A percentile compares a stretch with the other conserved stretches of the same genome.
phyloP scores from a whole-genome alignment of 2,888 invertebrate species.

The Trissoscelio sp. region DNA sequence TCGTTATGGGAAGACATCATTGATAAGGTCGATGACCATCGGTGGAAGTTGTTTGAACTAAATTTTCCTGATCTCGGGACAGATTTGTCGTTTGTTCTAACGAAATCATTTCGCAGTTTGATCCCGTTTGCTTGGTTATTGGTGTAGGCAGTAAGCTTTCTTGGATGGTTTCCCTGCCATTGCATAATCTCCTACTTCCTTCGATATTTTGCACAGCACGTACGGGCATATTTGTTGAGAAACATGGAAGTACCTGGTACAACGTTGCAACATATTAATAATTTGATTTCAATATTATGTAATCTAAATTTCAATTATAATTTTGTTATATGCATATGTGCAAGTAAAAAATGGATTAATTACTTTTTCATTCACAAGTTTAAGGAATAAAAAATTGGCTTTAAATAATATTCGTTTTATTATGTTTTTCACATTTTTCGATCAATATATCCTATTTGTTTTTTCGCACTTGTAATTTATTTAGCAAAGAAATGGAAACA shows the following conservation, averaged over 20 bases:
- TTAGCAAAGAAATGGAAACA: no score
- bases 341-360: no score
- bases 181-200: slow-evolving; percentile 89
- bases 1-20: slow-evolving; percentile 1
- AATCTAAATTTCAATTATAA: no score
- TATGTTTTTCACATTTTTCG: no score
- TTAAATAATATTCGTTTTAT: no score
- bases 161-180: slow-evolving; percentile 86
- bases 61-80: slow-evolving; percentile 68
- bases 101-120: slow-evolving; percentile 78
- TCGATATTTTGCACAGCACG: slow-evolving; percentile 85
- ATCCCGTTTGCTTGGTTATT: slow-evolving; percentile 71
- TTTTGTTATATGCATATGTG: no score
- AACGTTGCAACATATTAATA: no score
- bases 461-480: no score
- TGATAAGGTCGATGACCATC: slow-evolving; percentile 20
- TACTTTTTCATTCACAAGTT: no score
- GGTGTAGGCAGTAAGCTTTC: slow-evolving; percentile 86
- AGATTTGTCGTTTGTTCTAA: slow-evolving; percentile 75
- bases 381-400: no score
- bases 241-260: slow-evolving; percentile 77
- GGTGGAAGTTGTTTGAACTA: slow-evolving; percentile 43
- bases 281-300: no score
- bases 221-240: slow-evolving; percentile 80
- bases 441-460: no score